These are phyloP conservation scores for Bembecia ichneumoniformis DNA, from an alignment of 2,888 invertebrate species.

Conservation along the genomic window DNA sequence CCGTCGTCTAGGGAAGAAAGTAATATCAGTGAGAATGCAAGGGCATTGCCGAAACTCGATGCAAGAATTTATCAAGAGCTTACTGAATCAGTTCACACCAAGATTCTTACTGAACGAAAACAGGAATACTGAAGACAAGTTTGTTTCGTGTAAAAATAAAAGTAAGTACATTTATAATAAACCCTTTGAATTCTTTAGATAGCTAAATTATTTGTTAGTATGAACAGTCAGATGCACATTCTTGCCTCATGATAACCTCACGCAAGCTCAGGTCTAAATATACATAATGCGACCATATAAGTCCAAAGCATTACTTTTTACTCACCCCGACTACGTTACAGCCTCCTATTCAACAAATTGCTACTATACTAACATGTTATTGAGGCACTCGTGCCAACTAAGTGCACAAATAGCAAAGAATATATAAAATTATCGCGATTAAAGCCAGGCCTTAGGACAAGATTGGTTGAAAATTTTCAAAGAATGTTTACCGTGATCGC, in stretches of 20 bases:
- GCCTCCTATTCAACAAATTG: slow-evolving; percentile 17
- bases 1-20: too few species aligned
- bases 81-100: too few species aligned
- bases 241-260: background rate
- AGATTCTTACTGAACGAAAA: too few species aligned
- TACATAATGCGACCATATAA: slow-evolving; percentile 25
- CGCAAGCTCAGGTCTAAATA: background rate
- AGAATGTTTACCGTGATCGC: background rate
- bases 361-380: slow-evolving; percentile 7
- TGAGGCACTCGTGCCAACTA: slow-evolving; percentile 14
- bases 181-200: too few species aligned
- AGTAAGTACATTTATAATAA: too few species aligned
- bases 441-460: background rate
- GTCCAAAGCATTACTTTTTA: slow-evolving; percentile 33
- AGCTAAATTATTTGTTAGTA: too few species aligned
- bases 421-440: slow-evolving; percentile 9
- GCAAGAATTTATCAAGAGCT: too few species aligned
- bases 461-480: background rate
- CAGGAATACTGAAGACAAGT: too few species aligned
- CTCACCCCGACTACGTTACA: slow-evolving; percentile 16
- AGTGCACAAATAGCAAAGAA: slow-evolving; percentile 13
- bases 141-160: too few species aligned
- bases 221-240: background rate
- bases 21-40: too few species aligned
- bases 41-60: too few species aligned